Conservation (phyloP, 2,888 invertebrate genomes). For the Drosophila emarginata region DNA sequence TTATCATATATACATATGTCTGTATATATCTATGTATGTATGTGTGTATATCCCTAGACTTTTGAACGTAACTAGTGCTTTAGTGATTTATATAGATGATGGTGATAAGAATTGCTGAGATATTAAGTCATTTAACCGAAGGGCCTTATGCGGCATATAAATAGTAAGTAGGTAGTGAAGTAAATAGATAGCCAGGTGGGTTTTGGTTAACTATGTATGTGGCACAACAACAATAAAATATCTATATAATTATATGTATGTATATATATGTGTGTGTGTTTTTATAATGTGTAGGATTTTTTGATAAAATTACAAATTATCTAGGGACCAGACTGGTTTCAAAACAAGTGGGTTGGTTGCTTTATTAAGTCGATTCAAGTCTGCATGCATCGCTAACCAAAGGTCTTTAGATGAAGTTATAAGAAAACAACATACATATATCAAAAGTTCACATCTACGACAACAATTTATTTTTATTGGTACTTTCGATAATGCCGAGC, state of each 20-base stretch:
- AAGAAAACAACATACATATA: neutral
- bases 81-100: constrained; percentile 15
- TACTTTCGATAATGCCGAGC: too few species aligned
- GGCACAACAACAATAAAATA: constrained; percentile 42
- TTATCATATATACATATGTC: constrained; percentile 2
- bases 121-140: constrained; percentile 22
- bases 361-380: neutral
- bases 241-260: constrained; percentile 31
- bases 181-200: constrained; percentile 55
- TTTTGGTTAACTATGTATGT: constrained; percentile 20
- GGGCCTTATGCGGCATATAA: constrained; percentile 20
- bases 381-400: neutral
- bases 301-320: constrained; percentile 40
- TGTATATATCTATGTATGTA: too few species aligned
- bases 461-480: too few species aligned
- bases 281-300: constrained; percentile 51
- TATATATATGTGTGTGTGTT: constrained; percentile 3
- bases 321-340: constrained; percentile 42
- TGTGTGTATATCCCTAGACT: constrained; percentile 3
- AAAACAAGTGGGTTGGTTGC: constrained; percentile 11
- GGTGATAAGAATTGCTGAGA: constrained; percentile 17
- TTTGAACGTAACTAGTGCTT: neutral
- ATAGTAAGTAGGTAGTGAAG: constrained; percentile 50
- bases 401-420: neutral
- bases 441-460: too few species aligned